Evolutionary conservation across 2,888 invertebrate species (phyloP).

Genomic region (Ophion obscuratus): DNA sequence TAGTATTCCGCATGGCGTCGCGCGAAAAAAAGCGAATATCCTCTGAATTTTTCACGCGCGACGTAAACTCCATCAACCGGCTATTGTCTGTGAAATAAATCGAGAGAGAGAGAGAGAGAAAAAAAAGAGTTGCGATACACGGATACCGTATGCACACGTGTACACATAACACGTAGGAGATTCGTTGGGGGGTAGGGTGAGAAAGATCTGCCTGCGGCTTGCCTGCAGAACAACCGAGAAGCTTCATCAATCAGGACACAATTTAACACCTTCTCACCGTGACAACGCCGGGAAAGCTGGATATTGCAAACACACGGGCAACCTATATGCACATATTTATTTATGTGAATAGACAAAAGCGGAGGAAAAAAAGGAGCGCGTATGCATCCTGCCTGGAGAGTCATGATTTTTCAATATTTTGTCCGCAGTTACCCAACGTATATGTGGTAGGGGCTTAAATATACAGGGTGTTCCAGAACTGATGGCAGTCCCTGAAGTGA

Average conservation of each 20-base stretch:
- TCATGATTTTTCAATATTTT: conserved; percentile 59
- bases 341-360: conserved; percentile 33
- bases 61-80: conserved; percentile 8
- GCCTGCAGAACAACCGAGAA: conserved; percentile 43
- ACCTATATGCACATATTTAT: conserved; percentile 16
- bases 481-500: too few relatives aligned
- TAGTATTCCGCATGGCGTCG: conserved; percentile 23
- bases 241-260: conserved; percentile 54
- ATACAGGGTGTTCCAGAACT: too few relatives aligned
- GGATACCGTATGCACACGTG: background rate
- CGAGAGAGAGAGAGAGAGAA: background rate
- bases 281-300: conserved; percentile 37
- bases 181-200: conserved; percentile 11
- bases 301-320: conserved; percentile 41
- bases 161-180: background rate
- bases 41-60: conserved; percentile 25
- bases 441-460: conserved; percentile 26
- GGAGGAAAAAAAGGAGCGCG: conserved; percentile 33
- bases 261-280: conserved; percentile 35
- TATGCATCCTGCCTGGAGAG: conserved; percentile 26
- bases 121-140: background rate
- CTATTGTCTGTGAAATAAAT: conserved; percentile 29
- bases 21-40: conserved; percentile 2
- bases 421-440: background rate
- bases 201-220: conserved; percentile 43